Percentiles rank a stretch among this genome's conserved stretches.
Evolutionary conservation across 2,113 vertebrate genomes (phyloP).

Genomic region (Rhinopomastus cyanomelas): DNA sequence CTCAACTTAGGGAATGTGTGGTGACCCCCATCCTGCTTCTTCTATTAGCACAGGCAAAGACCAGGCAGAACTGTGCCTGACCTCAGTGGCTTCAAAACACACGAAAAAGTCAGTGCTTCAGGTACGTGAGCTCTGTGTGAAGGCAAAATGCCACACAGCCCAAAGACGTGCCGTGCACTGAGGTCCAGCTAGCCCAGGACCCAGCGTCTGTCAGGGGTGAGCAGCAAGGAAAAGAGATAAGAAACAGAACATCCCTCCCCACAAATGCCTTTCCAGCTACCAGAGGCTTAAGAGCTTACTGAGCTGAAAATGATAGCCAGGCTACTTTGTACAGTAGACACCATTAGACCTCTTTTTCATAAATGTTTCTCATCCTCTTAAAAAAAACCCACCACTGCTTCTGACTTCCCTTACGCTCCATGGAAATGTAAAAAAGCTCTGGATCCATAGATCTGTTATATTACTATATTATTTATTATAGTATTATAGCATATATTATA

Average conservation of each 20-base stretch:
- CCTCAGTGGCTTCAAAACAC: not conserved
- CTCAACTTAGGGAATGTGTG: not conserved
- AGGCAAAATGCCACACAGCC: not conserved
- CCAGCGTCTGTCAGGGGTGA: not conserved
- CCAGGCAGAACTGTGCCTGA: not conserved
- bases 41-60: not conserved
- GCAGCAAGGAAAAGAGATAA: not conserved
- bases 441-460: not conserved
- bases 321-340: not conserved
- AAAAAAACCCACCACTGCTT: not conserved
- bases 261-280: conserved; percentile 1
- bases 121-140: not conserved
- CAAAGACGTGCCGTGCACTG: not conserved
- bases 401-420: not conserved
- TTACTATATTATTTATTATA: too few relatives aligned
- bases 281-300: not conserved
- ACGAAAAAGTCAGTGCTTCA: not conserved
- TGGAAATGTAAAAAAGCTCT: not conserved
- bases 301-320: conserved; percentile 5
- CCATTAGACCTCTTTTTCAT: not conserved
- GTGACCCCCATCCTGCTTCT: not conserved
- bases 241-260: conserved; percentile 16
- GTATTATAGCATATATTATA: not conserved
- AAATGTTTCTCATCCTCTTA: not conserved
- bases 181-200: not conserved